Base-by-base conservation (phyloP, 2,113 vertebrate species). In the Tauraco erythrolophus region DNA sequence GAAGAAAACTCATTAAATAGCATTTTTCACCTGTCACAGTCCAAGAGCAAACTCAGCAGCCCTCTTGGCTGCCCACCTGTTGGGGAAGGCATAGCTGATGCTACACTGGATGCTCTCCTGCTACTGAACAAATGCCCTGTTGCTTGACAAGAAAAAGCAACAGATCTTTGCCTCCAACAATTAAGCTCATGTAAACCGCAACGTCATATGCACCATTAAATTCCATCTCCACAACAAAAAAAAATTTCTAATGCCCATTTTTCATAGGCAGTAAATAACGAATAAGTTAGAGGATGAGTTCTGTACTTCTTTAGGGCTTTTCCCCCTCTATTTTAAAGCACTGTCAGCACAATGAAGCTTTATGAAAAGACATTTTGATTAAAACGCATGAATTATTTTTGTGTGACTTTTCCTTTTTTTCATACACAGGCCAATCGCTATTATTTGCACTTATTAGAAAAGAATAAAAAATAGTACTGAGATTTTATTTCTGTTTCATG, bases 1-100 rank as follows among this genome's bases (percentile, higher is more conserved):
- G 92, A 95, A 95, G 76, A 82, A 95, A 94, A 92, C 92, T 92
- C 93, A 98, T 97, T 98, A 98, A 96, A 65, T 50, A 89, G 89
- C 41, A 3, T 75, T 97, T 94, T 89, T 96, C 90, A 98, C 94
- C 96, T 95, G 94, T 97, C 94, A 93, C 68, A 95, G 64, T 61
- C 68, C 92, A 82, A 56, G 56, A 89, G 74, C 71, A 94, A 88
- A 94, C 85, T 72, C 88, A 75, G 88, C 92, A 88, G 68, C 84
- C 48, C 56, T 77, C 86, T 91, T 58, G 2, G 64, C 81, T 89
- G 84, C 76, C 78, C 92, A 94, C 96, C 94, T 89, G 87, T 90
- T 94, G 76, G 79, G 51, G 60, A 89, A 87, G 39, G 75, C 88
- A 85, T 2, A 35, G 84, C 71, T 79, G 50, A 74, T 51, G 37